Evolutionary conservation across 2,797 vertebrate species (phyloP).

Genomic region (Dicrostonyx torquatus): DNA sequence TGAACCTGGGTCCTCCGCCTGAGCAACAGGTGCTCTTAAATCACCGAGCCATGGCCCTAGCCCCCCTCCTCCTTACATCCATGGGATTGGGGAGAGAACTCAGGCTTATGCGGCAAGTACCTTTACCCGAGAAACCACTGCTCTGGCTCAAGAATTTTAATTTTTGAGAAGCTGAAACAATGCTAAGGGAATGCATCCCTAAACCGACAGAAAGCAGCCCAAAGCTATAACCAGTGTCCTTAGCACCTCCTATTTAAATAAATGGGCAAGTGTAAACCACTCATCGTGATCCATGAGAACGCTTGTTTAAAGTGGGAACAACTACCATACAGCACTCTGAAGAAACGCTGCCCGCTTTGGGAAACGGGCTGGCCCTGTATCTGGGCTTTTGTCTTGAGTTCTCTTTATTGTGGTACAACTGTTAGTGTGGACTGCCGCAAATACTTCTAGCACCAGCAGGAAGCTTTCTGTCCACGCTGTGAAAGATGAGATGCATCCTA

Average conservation of each 20-base stretch:
- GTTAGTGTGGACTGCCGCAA: slow-evolving; percentile 37
- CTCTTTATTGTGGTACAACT: slow-evolving; percentile 63
- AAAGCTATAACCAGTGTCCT: slow-evolving; percentile 6
- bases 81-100: not conserved
- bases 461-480: slow-evolving; percentile 69
- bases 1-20: not conserved
- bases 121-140: not conserved
- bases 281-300: not conserved
- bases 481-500: slow-evolving; percentile 68
- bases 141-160: not conserved
- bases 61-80: not conserved
- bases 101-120: not conserved
- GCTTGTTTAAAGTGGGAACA: not conserved
- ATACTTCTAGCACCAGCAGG: slow-evolving; percentile 58
- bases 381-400: slow-evolving; percentile 2
- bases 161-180: not conserved
- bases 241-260: not conserved
- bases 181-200: not conserved
- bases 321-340: not conserved
- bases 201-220: not conserved
- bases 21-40: not conserved
- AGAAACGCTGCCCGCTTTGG: not conserved
- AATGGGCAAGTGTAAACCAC: not conserved
- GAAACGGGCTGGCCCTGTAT: not conserved
- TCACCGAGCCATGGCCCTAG: not conserved